Base-by-base conservation (phyloP, 2,888 invertebrate species). In the Embidobia sp. region DNA sequence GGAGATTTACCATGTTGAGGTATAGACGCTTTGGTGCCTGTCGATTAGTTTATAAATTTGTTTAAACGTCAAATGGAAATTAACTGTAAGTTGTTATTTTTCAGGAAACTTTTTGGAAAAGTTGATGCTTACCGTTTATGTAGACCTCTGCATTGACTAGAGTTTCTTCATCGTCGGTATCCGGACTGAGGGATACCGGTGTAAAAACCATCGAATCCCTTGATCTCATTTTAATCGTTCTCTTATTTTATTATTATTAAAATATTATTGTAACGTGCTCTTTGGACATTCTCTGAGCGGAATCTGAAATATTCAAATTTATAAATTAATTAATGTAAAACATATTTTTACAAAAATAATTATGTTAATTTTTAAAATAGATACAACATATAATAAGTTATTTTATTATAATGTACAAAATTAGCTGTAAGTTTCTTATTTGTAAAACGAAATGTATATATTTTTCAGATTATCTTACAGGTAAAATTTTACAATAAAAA, bases 131-230 rank as follows among this genome's bases (percentile, higher is more conserved):
- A 88, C 89, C 89, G 77, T 88, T 89, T 37, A 83, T 87, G 83
- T 89, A 89, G 37, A 89, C 82, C 82, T 89, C 89, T 35, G 86
- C 89, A 46, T 89, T 88, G 76, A 89, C 89, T 59, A 89, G 75
- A 0, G 89, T 89, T 67, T 89, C 89, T 74, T 89, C 89, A 70
- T 89, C 89, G 66, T 89, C 89, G 22, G 88, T 89, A 78, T 89
- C 89, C 44, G 89, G 88, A 3, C 87, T 88, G 6, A 89, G 83
- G 13, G 89, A 89, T 66, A 89, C 88, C 64, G 89, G 89, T 3
- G 89, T 89, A 72, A 88, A 89, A 8, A 89, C 88, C 72, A 87
- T 73, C 10, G 88, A 88, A 59, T 88, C 89, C 57, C 89, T 83
- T 48, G 87, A 86, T 73, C 85, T 88, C 89, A 89, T 89, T 64